A percentile compares a stretch with the other conserved stretches of the same genome.
phyloP scores from a whole-genome alignment of 2,888 invertebrate species.

The Dendrolimus pini region DNA sequence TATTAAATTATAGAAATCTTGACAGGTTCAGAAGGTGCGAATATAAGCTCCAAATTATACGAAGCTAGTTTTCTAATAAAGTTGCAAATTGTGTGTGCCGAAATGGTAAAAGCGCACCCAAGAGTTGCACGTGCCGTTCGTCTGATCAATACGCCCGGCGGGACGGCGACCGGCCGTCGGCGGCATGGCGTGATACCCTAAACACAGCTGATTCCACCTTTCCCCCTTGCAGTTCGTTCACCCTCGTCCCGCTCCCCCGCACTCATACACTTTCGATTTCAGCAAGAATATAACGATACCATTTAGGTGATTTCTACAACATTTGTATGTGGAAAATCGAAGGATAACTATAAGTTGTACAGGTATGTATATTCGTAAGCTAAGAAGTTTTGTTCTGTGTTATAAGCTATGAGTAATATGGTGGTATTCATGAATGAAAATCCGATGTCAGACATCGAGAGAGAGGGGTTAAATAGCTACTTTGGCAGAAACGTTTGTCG shows the following conservation, averaged over 20 bases:
- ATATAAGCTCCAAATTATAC: too few species aligned
- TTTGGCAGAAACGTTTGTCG: not conserved
- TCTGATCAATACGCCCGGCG: slow-evolving; percentile 69
- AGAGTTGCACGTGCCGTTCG: slow-evolving; percentile 52
- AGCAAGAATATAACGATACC: slow-evolving; percentile 26
- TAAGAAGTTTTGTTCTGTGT: too few species aligned
- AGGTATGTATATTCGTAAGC: not conserved
- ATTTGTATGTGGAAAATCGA: slow-evolving; percentile 3
- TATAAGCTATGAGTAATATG: too few species aligned
- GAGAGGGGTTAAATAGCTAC: too few species aligned
- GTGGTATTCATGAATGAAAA: too few species aligned
- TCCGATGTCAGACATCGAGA: too few species aligned
- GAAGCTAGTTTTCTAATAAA: too few species aligned
- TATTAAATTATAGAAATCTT: too few species aligned
- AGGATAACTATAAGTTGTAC: not conserved
- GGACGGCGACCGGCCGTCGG: slow-evolving; percentile 68
- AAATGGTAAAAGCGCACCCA: slow-evolving; percentile 19
- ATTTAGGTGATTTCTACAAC: slow-evolving; percentile 7
- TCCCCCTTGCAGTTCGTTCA: slow-evolving; percentile 55
- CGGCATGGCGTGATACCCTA: slow-evolving; percentile 61
- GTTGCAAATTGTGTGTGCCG: slow-evolving; percentile 8
- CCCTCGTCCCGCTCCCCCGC: slow-evolving; percentile 40
- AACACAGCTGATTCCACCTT: slow-evolving; percentile 69
- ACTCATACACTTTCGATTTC: slow-evolving; percentile 54
- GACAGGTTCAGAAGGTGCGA: too few species aligned